Evolutionary conservation across 2,888 invertebrate genomes (phyloP).

Genomic region (Calliopum simillimum): DNA sequence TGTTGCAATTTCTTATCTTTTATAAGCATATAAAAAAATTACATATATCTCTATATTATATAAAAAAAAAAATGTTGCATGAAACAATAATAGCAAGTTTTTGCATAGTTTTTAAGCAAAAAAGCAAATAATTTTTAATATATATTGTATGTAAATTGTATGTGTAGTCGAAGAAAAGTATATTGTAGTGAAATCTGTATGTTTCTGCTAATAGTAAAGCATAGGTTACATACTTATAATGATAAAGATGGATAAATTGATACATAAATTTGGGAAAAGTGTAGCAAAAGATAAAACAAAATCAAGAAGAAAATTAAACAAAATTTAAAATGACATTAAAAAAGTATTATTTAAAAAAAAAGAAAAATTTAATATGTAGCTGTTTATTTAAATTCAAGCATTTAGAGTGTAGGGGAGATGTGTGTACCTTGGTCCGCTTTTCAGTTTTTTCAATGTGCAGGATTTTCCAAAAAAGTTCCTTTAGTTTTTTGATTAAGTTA

Average conservation of each 20-base stretch:
- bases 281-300: too few species aligned
- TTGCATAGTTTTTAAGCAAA: constrained; percentile 22
- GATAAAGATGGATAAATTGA: too few species aligned
- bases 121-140: constrained; percentile 10
- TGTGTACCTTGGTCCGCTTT: too few species aligned
- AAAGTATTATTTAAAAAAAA: constrained; percentile 7
- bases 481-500: too few species aligned
- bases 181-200: neutral
- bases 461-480: too few species aligned
- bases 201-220: too few species aligned
- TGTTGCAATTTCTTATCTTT: constrained; percentile 4
- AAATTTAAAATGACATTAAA: constrained; percentile 1
- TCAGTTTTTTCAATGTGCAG: too few species aligned
- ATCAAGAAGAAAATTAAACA: neutral
- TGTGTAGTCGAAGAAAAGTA: constrained; percentile 1
- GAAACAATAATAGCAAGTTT: constrained; percentile 31
- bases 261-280: too few species aligned
- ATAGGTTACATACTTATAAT: too few species aligned
- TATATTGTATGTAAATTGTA: constrained; percentile 17
- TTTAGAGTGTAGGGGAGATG: too few species aligned
- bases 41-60: neutral
- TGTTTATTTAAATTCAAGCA: too few species aligned
- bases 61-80: constrained; percentile 22
- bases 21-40: neutral
- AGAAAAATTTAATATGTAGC: constrained; percentile 3